Evolutionary conservation across 1,140 invertebrate species (phyloP).

Genomic region (Drosophila kohkoa): DNA sequence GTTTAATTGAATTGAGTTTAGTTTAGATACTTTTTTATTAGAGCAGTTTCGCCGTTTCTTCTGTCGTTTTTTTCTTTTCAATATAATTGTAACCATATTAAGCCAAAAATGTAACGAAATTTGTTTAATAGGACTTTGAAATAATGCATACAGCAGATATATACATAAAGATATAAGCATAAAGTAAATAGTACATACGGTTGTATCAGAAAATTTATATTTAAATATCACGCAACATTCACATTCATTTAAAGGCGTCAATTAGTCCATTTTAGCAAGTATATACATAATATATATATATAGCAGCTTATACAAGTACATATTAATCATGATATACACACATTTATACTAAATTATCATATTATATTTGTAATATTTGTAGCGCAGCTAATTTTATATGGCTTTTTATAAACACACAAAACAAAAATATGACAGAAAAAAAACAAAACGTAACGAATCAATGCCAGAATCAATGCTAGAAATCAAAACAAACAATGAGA

Average conservation of each 20-base stretch:
- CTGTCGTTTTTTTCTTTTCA: slow-evolving; percentile 24
- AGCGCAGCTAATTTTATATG: slow-evolving; percentile 60
- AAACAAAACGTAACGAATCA: slow-evolving; percentile 26
- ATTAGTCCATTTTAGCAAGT: slow-evolving; percentile 71
- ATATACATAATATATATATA: slow-evolving; percentile 17
- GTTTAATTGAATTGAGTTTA: slow-evolving; percentile 47
- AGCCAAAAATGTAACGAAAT: slow-evolving; percentile 51
- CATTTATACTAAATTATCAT: slow-evolving; percentile 22
- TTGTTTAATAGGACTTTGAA: slow-evolving; percentile 44
- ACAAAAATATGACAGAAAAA: background rate
- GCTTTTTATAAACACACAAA: slow-evolving; percentile 56
- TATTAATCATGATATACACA: slow-evolving; percentile 34
- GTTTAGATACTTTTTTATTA: slow-evolving; percentile 30
- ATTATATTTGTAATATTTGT: slow-evolving; percentile 64
- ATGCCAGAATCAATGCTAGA: slow-evolving; percentile 40
- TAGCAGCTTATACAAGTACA: slow-evolving; percentile 39
- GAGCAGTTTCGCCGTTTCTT: slow-evolving; percentile 34
- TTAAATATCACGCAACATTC: slow-evolving; percentile 44
- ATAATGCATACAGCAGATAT: slow-evolving; percentile 4
- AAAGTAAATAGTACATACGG: slow-evolving; percentile 26
- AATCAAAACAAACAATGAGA: slow-evolving; percentile 49
- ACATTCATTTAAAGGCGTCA: slow-evolving; percentile 61
- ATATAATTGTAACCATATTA: slow-evolving; percentile 37
- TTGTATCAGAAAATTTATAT: slow-evolving; percentile 42
- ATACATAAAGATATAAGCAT: slow-evolving; percentile 10